These are phyloP conservation scores for Rhodophaea formosa DNA, from an alignment of 2,888 invertebrate genomes.

Conservation along the genomic window DNA sequence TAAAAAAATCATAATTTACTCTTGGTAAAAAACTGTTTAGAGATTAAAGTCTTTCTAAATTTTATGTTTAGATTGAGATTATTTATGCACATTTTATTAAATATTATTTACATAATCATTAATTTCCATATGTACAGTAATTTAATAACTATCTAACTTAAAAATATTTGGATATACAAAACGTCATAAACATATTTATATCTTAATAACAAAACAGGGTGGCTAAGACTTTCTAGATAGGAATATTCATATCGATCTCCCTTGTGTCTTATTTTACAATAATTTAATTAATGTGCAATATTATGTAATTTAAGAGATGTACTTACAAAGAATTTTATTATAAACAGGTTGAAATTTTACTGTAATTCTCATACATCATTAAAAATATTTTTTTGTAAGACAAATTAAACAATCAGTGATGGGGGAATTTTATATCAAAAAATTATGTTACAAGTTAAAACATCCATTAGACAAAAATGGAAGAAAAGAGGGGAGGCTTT, in stretches of 20 bases:
- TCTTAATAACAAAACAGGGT: not conserved
- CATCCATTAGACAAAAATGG: no score
- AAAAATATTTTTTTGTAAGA: no score
- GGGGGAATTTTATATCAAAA: no score
- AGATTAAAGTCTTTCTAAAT: not conserved
- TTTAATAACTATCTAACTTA: slow-evolving; percentile 3
- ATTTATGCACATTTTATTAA: not conserved
- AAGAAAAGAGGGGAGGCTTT: no score
- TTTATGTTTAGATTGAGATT: not conserved
- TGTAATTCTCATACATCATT: no score
- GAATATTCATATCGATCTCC: not conserved
- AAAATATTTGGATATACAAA: not conserved
- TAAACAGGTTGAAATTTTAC: slow-evolving; percentile 17
- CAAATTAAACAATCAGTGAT: no score
- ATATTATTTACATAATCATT: slow-evolving; percentile 2
- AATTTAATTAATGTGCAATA: not conserved
- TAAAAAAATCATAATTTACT: no score
- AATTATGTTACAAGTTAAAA: no score
- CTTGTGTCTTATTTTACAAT: not conserved
- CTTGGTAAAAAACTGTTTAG: no score
- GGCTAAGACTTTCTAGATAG: not conserved
- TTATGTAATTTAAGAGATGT: not conserved
- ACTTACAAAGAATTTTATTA: slow-evolving; percentile 6
- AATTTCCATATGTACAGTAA: slow-evolving; percentile 4
- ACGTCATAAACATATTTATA: not conserved